Conservation (phyloP, 2,888 invertebrate species). For the Phytoseiulus persimilis region DNA sequence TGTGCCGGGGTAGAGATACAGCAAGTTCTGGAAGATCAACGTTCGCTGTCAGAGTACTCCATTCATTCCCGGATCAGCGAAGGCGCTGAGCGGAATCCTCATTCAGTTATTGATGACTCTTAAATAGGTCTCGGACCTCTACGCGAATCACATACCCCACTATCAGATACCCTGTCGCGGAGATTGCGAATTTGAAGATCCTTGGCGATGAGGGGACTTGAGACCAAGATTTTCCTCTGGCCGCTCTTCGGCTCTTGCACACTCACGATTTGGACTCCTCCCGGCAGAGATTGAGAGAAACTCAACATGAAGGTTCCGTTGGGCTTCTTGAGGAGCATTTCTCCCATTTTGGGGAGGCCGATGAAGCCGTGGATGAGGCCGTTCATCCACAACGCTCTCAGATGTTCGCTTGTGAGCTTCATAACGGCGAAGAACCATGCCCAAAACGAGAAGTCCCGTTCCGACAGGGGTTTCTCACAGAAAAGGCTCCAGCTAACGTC, state of each 20-base stretch:
- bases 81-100: too few species aligned
- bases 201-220: slow-evolving; percentile 84
- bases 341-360: slow-evolving; percentile 80
- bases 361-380: slow-evolving; percentile 78
- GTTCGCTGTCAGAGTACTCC: too few species aligned
- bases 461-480: slow-evolving; percentile 80
- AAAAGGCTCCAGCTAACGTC: slow-evolving; percentile 76
- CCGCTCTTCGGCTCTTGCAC: not conserved
- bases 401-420: slow-evolving; percentile 85
- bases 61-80: too few species aligned
- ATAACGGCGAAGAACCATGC: slow-evolving; percentile 98
- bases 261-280: slow-evolving; percentile 89
- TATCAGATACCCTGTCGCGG: too few species aligned
- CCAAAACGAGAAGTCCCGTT: slow-evolving; percentile 93
- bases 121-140: too few species aligned
- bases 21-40: too few species aligned
- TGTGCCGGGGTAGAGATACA: too few species aligned
- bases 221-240: slow-evolving; percentile 53
- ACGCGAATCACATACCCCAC: too few species aligned
- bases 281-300: slow-evolving; percentile 90
- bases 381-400: slow-evolving; percentile 81
- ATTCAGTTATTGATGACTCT: too few species aligned
- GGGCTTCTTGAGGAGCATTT: slow-evolving; percentile 65
- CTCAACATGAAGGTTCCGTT: slow-evolving; percentile 82
- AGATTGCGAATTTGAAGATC: slow-evolving; percentile 81